A percentile compares a stretch with the other conserved stretches of the same genome.
These are phyloP conservation scores for Oligia latruncula DNA, from an alignment of 2,888 invertebrate genomes.

Conservation along the genomic window DNA sequence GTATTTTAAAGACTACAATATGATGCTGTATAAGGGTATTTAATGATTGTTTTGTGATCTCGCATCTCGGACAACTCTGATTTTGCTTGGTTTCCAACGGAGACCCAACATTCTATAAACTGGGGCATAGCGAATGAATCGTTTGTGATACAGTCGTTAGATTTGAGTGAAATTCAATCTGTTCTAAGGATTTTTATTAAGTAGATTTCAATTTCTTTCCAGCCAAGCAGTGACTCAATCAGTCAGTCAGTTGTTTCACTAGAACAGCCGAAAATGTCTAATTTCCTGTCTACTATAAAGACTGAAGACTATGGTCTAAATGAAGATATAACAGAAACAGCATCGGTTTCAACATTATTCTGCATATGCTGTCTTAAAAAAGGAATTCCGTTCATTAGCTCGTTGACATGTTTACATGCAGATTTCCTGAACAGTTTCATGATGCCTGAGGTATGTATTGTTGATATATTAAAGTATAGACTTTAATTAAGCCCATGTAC, in stretches of 20 bases:
- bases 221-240: not conserved
- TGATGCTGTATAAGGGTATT: no score
- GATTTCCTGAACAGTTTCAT: constrained; percentile 61
- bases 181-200: not conserved
- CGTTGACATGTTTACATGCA: constrained; percentile 64
- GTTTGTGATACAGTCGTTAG: no score
- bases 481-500: no score
- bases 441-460: constrained; percentile 58
- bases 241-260: not conserved
- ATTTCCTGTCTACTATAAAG: not conserved
- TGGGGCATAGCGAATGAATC: no score
- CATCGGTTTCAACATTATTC: constrained; percentile 17
- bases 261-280: not conserved
- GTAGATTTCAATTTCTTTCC: not conserved
- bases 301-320: no score
- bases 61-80: no score
- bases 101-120: no score
- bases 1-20: no score
- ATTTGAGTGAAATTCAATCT: no score
- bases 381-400: constrained; percentile 55
- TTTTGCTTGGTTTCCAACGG: no score
- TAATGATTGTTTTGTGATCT: no score
- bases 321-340: not conserved
- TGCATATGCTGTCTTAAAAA: constrained; percentile 70
- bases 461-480: not conserved